Evolutionary conservation across 92 coral and sea anemone genomes (phyloP), one percentile per base, ranked within the genome.

Genomic region (Phenganax stokvisi): DNA sequence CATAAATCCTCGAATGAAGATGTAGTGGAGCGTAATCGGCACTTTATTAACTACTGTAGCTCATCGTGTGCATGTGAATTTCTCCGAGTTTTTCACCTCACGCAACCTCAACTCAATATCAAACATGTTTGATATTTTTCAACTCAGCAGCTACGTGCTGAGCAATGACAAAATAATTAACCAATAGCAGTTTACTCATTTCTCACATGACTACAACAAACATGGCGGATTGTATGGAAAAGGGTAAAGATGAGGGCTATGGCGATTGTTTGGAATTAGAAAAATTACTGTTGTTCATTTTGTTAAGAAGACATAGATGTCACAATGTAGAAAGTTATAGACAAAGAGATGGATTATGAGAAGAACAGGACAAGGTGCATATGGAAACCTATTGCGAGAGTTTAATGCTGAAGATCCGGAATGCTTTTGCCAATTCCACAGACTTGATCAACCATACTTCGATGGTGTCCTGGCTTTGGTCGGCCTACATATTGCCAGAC

Each of bases 321-420:
- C 69, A 62, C 20, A 28, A 62, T 62, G 69, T n/a, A 62, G 69
- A 62, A 62, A n/a, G 12, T 12, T 28, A 28, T 62, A 0, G 69
- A 62, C 69, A 62, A 62, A 62, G 20, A 62, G 69, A n/a, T 62
- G 20, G 20, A 62, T 62, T 28, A n/a, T 10, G 20, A 62, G 69
- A 62, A 62, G 69, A 28, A 62, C 69, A 0, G 69, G 69, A 62
- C 69, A 62, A 62, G 69, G 69, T 28, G 69, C 20, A n/a, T 62
- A 62, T n/a, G 69, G 17, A n/a, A 62, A 62, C 20, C 69, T 62
- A 7, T 62, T 62, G 20, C 12, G 69, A n/a, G 69, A 62, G 20
- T 62, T 62, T 62, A 62, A 62, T 62, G 20, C 69, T 12, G 69
- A 62, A 62, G 69, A 62, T 62, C 69, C 69, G 20, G 69, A 62